Evolutionary conservation across 2,113 vertebrate genomes (phyloP).

Genomic region (Pomatorhinus ruficollis): DNA sequence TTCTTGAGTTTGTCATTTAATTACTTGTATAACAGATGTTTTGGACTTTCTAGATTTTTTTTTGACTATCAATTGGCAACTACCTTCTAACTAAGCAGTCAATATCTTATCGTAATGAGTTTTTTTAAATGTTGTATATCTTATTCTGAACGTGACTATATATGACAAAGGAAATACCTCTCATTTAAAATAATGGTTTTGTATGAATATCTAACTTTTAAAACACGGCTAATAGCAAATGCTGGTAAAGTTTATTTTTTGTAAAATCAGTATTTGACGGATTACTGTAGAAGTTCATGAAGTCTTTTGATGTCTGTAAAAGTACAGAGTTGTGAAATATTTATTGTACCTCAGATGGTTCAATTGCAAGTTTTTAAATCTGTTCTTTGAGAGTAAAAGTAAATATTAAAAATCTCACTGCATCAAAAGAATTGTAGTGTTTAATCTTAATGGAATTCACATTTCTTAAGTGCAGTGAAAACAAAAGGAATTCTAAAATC

Average conservation of each 20-base stretch:
- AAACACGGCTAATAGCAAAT: background rate
- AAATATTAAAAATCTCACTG: background rate
- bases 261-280: background rate
- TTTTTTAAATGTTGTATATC: background rate
- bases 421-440: background rate
- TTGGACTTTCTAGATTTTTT: background rate
- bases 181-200: background rate
- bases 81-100: background rate
- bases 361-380: background rate
- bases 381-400: background rate
- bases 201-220: background rate
- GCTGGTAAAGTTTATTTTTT: background rate
- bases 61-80: background rate
- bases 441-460: slow-evolving; percentile 10
- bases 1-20: background rate
- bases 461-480: background rate
- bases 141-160: background rate
- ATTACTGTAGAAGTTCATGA: background rate
- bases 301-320: background rate
- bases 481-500: background rate
- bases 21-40: background rate
- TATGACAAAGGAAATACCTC: background rate
- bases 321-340: slow-evolving; percentile 26
- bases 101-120: background rate
- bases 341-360: background rate